Evolutionary conservation across 2,113 vertebrate genomes (phyloP).

Genomic region (Menura novaehollandiae): DNA sequence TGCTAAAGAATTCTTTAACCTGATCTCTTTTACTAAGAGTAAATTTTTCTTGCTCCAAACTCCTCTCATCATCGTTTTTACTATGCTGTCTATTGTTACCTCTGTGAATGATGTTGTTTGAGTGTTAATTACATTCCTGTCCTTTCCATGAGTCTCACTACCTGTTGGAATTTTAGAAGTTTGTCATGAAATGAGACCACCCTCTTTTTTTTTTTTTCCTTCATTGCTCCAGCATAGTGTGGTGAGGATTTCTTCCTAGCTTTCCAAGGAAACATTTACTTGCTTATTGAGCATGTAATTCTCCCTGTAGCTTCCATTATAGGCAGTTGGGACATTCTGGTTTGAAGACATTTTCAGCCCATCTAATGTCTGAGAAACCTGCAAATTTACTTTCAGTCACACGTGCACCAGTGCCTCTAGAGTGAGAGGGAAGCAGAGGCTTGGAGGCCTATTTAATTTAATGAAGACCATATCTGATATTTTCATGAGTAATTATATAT

Average conservation of each 20-base stretch:
- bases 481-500: background rate
- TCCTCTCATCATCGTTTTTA: background rate
- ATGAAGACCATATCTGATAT: background rate
- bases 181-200: background rate
- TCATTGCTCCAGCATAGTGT: accelerated
- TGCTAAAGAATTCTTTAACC: background rate
- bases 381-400: background rate
- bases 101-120: background rate
- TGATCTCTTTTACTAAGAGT: background rate
- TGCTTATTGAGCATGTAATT: background rate
- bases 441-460: background rate
- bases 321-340: background rate
- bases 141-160: background rate
- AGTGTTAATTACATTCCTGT: background rate
- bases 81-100: background rate
- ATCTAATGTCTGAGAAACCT: background rate
- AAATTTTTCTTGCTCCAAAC: background rate
- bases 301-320: background rate
- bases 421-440: background rate
- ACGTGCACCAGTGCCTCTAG: background rate
- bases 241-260: background rate
- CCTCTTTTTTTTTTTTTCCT: background rate
- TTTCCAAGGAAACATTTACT: background rate
- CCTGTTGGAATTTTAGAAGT: background rate
- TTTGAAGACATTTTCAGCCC: background rate